Evolutionary conservation across 1,140 invertebrate species (phyloP).

Genomic region (Penaeus vannamei): DNA sequence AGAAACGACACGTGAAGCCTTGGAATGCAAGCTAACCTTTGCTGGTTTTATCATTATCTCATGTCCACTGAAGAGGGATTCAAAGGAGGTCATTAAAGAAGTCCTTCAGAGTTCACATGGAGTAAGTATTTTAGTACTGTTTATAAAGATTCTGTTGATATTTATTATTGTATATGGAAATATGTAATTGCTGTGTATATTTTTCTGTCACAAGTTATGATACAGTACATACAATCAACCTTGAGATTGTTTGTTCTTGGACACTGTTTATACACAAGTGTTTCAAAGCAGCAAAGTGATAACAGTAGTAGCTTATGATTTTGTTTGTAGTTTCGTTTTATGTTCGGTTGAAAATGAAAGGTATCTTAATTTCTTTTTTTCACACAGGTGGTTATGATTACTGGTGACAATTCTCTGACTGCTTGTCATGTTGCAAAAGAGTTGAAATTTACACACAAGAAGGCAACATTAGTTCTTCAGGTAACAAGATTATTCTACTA

Average conservation of each 20-base stretch:
- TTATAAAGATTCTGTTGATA: neutral
- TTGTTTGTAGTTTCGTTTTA: too few relatives aligned
- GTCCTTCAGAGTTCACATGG: slow-evolving; percentile 91
- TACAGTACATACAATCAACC: too few relatives aligned
- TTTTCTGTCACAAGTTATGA: too few relatives aligned
- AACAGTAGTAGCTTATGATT: too few relatives aligned
- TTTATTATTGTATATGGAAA: slow-evolving; percentile 3
- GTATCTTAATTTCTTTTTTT: neutral
- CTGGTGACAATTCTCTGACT: slow-evolving; percentile 98
- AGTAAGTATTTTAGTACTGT: slow-evolving; percentile 73
- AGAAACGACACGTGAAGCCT: slow-evolving; percentile 85
- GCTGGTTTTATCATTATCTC: slow-evolving; percentile 99
- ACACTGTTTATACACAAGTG: too few relatives aligned
- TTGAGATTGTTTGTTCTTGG: too few relatives aligned
- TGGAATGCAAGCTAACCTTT: slow-evolving; percentile 92
- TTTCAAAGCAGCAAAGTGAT: too few relatives aligned
- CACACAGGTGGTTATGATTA: slow-evolving; percentile 95
- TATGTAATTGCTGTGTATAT: neutral
- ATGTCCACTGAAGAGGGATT: slow-evolving; percentile 96
- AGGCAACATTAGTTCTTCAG: slow-evolving; percentile 82
- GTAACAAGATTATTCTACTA: slow-evolving; percentile 4
- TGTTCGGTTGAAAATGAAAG: neutral
- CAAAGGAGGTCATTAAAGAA: slow-evolving; percentile 93
- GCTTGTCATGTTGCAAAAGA: slow-evolving; percentile 98
- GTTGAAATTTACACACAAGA: slow-evolving; percentile 86